Percentiles rank a stretch among this genome's conserved stretches.
Conservation (phyloP, 2,888 invertebrate genomes). For the Flexamia atlantica region DNA sequence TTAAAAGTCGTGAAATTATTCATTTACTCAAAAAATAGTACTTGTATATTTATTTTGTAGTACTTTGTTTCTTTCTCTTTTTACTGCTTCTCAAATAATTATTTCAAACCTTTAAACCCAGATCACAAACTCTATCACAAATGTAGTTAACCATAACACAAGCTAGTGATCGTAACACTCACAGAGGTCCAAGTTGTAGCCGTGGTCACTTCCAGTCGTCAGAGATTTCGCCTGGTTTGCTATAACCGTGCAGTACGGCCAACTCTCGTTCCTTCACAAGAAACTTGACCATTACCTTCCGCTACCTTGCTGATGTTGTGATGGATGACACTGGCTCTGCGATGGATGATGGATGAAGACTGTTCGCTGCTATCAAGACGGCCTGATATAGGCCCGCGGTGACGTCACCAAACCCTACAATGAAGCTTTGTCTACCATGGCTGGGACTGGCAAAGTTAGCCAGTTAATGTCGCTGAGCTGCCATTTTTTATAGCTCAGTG, state of each 20-base stretch:
- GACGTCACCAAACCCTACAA: background rate
- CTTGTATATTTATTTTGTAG: too few relatives aligned
- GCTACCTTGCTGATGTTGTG: background rate
- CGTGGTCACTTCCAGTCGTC: background rate
- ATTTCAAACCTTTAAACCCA: too few relatives aligned
- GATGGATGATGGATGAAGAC: background rate
- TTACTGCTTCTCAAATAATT: too few relatives aligned
- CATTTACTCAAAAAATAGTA: too few relatives aligned
- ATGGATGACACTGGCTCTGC: background rate
- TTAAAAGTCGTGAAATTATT: too few relatives aligned
- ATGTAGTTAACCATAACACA: too few relatives aligned
- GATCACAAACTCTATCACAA: too few relatives aligned
- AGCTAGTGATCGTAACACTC: too few relatives aligned
- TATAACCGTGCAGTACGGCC: slow-evolving; percentile 22
- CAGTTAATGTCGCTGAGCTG: too few relatives aligned
- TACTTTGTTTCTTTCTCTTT: too few relatives aligned
- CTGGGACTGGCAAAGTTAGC: background rate
- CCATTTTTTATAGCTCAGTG: too few relatives aligned
- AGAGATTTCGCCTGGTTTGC: background rate
- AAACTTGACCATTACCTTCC: slow-evolving; percentile 38
- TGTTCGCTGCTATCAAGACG: background rate
- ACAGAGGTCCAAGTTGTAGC: background rate
- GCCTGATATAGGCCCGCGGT: background rate
- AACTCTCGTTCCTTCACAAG: background rate
- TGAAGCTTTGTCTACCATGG: background rate